Conservation (phyloP, 2,797 vertebrate species). For the Pangasius sanitwongsei region DNA sequence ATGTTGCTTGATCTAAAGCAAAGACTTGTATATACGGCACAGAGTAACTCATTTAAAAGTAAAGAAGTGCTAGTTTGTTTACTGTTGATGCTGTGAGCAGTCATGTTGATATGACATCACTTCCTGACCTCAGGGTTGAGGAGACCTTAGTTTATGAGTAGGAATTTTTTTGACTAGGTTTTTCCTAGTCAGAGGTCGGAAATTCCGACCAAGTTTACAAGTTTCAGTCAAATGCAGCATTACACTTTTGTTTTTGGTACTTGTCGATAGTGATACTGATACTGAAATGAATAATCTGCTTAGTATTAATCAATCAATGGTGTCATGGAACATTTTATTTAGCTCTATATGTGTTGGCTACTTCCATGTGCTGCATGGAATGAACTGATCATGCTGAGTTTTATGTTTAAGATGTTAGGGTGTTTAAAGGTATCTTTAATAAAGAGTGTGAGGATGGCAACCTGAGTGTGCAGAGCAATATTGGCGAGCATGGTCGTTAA, state of each 20-base stretch:
- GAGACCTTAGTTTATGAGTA: neutral
- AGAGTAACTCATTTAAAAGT: neutral
- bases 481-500: neutral
- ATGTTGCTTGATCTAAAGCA: too few relatives aligned
- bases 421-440: neutral
- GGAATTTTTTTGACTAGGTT: neutral
- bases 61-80: neutral
- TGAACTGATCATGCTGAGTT: neutral
- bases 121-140: neutral
- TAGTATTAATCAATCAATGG: neutral
- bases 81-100: neutral
- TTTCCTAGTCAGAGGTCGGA: neutral
- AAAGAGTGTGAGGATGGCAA: neutral
- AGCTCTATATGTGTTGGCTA: neutral
- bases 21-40: too few relatives aligned
- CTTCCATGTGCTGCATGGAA: neutral
- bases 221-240: neutral
- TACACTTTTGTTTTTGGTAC: neutral
- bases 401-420: neutral
- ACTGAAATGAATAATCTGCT: neutral
- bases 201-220: neutral
- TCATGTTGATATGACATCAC: neutral
- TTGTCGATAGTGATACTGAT: neutral
- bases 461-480: neutral
- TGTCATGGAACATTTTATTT: neutral